A percentile compares a stretch with the other conserved stretches of the same genome.
These are phyloP conservation scores for Aculops lycopersici DNA, from an alignment of 1,140 invertebrate genomes.

Conservation along the genomic window DNA sequence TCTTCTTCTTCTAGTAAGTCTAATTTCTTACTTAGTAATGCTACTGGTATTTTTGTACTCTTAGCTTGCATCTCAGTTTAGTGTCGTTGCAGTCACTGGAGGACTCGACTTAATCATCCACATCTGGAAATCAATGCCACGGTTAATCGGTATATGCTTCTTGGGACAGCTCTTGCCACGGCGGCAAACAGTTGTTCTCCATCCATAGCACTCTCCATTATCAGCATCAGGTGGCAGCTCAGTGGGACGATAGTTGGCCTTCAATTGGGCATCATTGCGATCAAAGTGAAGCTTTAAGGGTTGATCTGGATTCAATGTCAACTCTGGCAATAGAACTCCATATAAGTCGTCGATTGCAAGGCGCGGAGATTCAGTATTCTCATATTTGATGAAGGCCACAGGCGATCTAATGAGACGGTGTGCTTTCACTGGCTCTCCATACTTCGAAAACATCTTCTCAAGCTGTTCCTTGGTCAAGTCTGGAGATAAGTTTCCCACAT, in stretches of 20 bases:
- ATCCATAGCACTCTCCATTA: conserved; percentile 1
- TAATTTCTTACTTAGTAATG: too few relatives aligned
- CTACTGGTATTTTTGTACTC: too few relatives aligned
- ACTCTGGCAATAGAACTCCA: background rate
- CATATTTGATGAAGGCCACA: background rate
- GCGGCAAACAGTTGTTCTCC: background rate
- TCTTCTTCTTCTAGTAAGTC: too few relatives aligned
- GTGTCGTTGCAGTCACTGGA: too few relatives aligned
- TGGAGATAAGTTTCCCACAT: background rate
- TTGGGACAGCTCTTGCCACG: conserved; percentile 1
- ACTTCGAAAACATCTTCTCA: background rate
- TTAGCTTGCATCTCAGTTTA: too few relatives aligned
- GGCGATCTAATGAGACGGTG: background rate
- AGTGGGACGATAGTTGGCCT: background rate
- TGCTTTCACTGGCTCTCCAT: background rate
- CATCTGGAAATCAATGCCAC: background rate
- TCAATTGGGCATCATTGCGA: background rate
- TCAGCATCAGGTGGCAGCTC: background rate
- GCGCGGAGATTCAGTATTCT: background rate
- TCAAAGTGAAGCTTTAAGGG: background rate
- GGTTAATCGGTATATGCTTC: background rate
- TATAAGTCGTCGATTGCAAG: background rate
- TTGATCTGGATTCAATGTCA: background rate
- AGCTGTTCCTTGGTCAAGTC: background rate
- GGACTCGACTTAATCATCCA: conserved; percentile 2